Evolutionary conservation across 1,140 invertebrate genomes (phyloP), one percentile per base, ranked within the genome.

Genomic region (Drosophila bocqueti): DNA sequence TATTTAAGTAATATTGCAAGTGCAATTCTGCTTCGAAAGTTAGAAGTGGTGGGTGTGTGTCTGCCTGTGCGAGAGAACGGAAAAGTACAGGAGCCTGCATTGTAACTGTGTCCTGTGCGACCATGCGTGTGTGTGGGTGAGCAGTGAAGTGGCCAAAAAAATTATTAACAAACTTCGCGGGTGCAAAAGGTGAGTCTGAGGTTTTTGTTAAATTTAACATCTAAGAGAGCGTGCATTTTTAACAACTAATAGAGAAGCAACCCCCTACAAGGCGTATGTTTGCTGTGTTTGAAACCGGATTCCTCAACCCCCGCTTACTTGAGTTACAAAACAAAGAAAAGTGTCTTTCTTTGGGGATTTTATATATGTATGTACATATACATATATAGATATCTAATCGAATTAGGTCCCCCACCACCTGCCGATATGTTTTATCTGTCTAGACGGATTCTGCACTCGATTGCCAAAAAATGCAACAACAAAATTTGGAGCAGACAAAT

Each of bases 401-500:
- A 62, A 62, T 54, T 26, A 54, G 54, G 21, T 15, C 47, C 21
- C 21, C 31, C 34, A 29, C 61, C 61, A 54, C 11, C 61, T 40
- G 47, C 24, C 47, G 47, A 63, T 63, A n/a, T 54, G 46, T 40
- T n/a, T 67, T 36, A 49, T 46, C 49, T 42, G 64, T 69, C 64
- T 68, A 40, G 63, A 66, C 46, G 21, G 63, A 69, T 68, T 69
- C 24, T 43, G 63, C n/a, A 68, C 65, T 68, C 63, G 65, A 69
- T 73, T 57, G 55, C 57, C 57, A 74, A 73, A 73, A 72, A 73
- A 61, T 57, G 57, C 47, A 47, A 31, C 42, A 59, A 49, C 52
- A 29, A 49, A 58, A 73, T 68, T 69, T 66, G 64, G 69, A 73
- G 71, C 71, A 74, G 71, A 74, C 82, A 84, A 84, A 81, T 73